Percentiles rank a stretch among this genome's conserved stretches.
These are phyloP conservation scores for Tipula unca DNA, from an alignment of 2,888 invertebrate genomes.

Conservation along the genomic window DNA sequence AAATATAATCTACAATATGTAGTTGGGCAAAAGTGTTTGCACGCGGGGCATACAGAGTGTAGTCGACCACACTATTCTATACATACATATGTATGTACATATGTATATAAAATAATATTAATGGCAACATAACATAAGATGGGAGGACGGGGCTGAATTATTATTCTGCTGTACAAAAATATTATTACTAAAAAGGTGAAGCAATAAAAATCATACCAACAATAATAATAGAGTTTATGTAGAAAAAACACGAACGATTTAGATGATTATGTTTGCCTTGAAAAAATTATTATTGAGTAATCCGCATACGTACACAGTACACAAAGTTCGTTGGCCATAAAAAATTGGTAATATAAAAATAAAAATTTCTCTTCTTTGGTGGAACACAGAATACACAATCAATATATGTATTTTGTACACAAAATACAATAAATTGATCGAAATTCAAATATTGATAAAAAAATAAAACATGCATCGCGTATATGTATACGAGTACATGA, in stretches of 20 bases:
- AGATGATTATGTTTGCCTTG: constrained; percentile 1
- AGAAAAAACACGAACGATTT: background rate
- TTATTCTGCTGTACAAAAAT: background rate
- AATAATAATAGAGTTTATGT: background rate
- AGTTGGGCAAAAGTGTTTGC: background rate
- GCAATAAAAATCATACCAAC: constrained; percentile 8
- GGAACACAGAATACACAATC: background rate
- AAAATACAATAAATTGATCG: background rate
- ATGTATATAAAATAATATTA: background rate
- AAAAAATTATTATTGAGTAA: background rate
- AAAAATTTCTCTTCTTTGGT: background rate
- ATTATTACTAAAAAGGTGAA: background rate
- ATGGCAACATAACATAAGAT: background rate
- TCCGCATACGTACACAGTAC: background rate
- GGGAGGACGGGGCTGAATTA: background rate
- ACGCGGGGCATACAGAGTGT: background rate
- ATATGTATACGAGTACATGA: background rate
- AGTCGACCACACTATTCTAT: background rate
- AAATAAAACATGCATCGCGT: background rate
- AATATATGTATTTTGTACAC: background rate
- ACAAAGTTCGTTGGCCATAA: background rate
- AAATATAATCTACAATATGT: background rate
- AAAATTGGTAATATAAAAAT: background rate
- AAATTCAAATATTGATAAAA: background rate
- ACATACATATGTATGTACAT: background rate